These are phyloP conservation scores for Alosa sapidissima DNA, from an alignment of 2,797 vertebrate species.

Conservation along the genomic window DNA sequence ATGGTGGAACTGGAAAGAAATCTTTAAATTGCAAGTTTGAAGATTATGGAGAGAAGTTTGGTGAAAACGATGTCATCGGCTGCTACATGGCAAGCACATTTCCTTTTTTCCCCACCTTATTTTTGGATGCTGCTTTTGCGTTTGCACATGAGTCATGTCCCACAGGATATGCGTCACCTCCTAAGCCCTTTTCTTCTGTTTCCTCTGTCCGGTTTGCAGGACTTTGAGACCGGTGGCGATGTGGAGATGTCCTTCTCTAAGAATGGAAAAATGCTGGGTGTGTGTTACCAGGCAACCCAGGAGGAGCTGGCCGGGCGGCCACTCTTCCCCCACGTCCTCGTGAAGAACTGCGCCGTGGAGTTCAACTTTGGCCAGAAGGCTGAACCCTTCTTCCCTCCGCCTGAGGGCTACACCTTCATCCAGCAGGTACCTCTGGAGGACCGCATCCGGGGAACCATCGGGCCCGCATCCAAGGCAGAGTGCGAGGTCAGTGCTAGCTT, in stretches of 20 bases:
- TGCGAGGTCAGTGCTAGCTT: constrained; percentile 71
- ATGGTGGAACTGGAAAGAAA: constrained; percentile 92
- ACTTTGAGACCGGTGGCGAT: constrained; percentile 83
- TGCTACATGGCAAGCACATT: constrained; percentile 83
- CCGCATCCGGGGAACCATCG: constrained; percentile 79
- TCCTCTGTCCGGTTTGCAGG: constrained; percentile 59
- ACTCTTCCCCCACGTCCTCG: constrained; percentile 84
- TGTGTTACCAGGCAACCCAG: constrained; percentile 80
- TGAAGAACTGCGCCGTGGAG: constrained; percentile 88
- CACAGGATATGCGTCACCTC: background rate
- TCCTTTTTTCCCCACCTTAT: too few species aligned
- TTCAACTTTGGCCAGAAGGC: constrained; percentile 89
- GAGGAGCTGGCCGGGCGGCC: constrained; percentile 75
- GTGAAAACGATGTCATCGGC: constrained; percentile 90
- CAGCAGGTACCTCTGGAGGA: constrained; percentile 81
- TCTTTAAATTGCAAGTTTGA: constrained; percentile 87
- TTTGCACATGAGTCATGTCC: background rate
- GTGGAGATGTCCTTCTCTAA: constrained; percentile 85
- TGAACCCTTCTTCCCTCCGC: constrained; percentile 80
- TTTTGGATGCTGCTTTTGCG: background rate
- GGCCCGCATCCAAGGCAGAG: constrained; percentile 85
- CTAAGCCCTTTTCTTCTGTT: background rate
- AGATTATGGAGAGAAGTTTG: constrained; percentile 87
- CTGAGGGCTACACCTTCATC: constrained; percentile 82
- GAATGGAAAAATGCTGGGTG: constrained; percentile 83